Percentiles rank a stretch among this genome's conserved stretches.
phyloP scores from a whole-genome alignment of 2,113 vertebrate genomes.

The Ictalurus punctatus region DNA sequence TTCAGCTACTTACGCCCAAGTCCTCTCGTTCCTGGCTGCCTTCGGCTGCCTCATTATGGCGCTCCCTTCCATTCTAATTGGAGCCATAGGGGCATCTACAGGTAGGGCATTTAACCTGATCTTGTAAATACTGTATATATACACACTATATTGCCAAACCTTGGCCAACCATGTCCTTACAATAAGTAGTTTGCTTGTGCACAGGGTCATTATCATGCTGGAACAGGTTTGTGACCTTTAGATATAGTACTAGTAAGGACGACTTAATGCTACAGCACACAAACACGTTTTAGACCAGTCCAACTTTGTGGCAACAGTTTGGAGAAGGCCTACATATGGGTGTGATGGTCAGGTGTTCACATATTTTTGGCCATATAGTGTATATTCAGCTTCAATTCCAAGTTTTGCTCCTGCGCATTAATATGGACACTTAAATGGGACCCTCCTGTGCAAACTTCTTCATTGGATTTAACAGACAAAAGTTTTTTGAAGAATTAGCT shows the following conservation, averaged over 20 bases:
- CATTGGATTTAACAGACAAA: too few relatives aligned
- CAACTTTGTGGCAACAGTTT: neutral
- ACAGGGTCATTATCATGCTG: neutral
- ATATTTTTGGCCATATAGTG: neutral
- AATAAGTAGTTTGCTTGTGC: neutral
- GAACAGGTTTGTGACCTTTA: neutral
- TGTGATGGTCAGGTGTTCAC: neutral
- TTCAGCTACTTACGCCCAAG: conserved; percentile 94
- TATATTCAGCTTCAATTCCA: neutral
- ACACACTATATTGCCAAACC: neutral
- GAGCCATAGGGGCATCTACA: conserved; percentile 96
- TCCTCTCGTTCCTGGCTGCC: conserved; percentile 94
- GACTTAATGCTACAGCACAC: neutral
- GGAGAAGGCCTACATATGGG: neutral
- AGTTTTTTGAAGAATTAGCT: too few relatives aligned
- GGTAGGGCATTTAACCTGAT: conserved; percentile 67
- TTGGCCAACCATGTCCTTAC: neutral
- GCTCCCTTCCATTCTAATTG: conserved; percentile 89
- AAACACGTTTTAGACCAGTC: too few relatives aligned
- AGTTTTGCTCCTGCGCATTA: too few relatives aligned
- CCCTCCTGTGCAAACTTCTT: too few relatives aligned
- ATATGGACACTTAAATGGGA: too few relatives aligned
- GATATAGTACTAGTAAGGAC: neutral
- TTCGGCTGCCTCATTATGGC: conserved; percentile 97
- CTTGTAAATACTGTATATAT: neutral